phyloP scores from a whole-genome alignment of 1,140 invertebrate species.

The Lepeophtheirus salmonis region DNA sequence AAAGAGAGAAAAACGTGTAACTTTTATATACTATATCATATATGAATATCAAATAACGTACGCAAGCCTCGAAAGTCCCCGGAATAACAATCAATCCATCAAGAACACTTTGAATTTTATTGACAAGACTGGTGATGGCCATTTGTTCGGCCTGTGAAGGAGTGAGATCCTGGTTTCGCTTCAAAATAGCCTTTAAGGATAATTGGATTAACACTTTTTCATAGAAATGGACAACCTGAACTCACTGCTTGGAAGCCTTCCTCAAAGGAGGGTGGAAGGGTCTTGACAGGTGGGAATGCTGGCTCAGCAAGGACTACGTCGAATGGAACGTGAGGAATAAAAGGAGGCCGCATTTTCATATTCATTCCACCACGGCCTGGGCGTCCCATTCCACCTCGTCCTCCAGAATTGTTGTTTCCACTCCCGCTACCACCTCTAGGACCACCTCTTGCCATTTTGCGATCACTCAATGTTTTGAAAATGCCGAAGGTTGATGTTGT shows the following conservation, averaged over 20 bases:
- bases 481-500: no score
- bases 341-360: slow-evolving; percentile 35
- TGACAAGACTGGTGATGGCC: slow-evolving; percentile 71
- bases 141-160: slow-evolving; percentile 73
- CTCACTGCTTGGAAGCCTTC: slow-evolving; percentile 55
- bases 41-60: slow-evolving; percentile 38
- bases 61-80: slow-evolving; percentile 80
- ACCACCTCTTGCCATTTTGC: not conserved
- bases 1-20: not conserved
- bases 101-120: slow-evolving; percentile 73
- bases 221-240: slow-evolving; percentile 9
- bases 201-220: not conserved
- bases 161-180: slow-evolving; percentile 70
- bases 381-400: slow-evolving; percentile 24
- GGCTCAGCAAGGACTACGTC: slow-evolving; percentile 69
- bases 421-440: not conserved
- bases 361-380: slow-evolving; percentile 24
- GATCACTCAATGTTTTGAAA: not conserved
- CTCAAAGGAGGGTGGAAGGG: slow-evolving; percentile 47
- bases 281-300: slow-evolving; percentile 63
- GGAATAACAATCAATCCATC: slow-evolving; percentile 84
- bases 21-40: not conserved
- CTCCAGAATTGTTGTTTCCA: not conserved
- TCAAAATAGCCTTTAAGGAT: slow-evolving; percentile 49
- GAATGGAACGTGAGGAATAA: slow-evolving; percentile 68